phyloP scores from a whole-genome alignment of 2,888 invertebrate species.

The Oxycera nigricornis region DNA sequence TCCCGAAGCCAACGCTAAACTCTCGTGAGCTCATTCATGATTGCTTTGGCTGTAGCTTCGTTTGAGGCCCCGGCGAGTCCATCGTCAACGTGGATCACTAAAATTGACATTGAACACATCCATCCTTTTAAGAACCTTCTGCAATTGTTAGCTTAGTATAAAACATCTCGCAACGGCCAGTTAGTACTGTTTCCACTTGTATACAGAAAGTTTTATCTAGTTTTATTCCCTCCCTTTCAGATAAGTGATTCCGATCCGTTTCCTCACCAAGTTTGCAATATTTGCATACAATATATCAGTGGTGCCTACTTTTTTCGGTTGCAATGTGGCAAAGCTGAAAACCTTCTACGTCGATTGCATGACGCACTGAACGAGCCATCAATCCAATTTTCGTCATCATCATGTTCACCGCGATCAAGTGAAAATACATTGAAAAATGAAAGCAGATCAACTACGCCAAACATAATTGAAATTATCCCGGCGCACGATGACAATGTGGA shows the following conservation, averaged over 20 bases:
- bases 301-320: slow-evolving; percentile 43
- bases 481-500: not conserved
- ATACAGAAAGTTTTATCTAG: no score
- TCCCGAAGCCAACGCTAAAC: no score
- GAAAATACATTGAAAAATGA: not conserved
- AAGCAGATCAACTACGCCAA: not conserved
- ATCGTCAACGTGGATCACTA: no score
- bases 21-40: no score
- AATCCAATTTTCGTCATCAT: not conserved
- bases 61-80: no score
- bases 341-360: slow-evolving; percentile 28
- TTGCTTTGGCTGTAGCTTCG: no score
- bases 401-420: not conserved
- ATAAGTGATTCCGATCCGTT: slow-evolving; percentile 28
- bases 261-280: slow-evolving; percentile 43
- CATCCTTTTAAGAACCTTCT: no score
- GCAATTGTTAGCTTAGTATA: no score
- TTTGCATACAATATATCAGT: slow-evolving; percentile 42
- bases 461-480: not conserved
- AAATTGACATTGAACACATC: no score
- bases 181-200: no score
- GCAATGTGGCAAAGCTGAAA: slow-evolving; percentile 42
- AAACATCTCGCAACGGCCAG: no score
- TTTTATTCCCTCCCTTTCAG: no score
- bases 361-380: not conserved